phyloP scores from a whole-genome alignment of 2,113 vertebrate species.

The Symphodus melops region DNA sequence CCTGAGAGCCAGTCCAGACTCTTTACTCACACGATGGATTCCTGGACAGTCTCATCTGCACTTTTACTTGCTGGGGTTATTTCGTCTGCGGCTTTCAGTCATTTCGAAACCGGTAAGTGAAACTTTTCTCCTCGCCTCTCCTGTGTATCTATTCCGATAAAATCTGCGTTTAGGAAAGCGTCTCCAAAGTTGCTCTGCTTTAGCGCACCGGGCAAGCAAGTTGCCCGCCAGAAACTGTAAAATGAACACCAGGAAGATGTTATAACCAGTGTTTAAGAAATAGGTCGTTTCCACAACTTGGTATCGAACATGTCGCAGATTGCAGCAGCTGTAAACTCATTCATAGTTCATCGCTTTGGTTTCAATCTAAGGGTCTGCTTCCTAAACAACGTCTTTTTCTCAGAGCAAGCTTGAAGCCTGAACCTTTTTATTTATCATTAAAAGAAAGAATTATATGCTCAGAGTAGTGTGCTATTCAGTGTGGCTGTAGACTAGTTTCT shows the following conservation, averaged over 20 bases:
- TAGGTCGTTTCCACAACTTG: not conserved
- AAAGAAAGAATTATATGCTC: not conserved
- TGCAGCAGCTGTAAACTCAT: constrained; percentile 29
- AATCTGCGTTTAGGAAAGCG: not conserved
- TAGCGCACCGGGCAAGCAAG: constrained; percentile 4
- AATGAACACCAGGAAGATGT: not conserved
- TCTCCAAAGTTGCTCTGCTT: constrained; percentile 44
- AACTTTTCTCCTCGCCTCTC: constrained; percentile 46
- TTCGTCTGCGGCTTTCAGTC: constrained; percentile 72
- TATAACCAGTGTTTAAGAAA: not conserved
- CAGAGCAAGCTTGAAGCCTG: no score
- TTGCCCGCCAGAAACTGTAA: rapidly evolving
- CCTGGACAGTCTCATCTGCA: constrained; percentile 71
- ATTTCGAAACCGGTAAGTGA: constrained; percentile 83
- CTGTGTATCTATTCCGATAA: not conserved
- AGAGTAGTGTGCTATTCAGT: not conserved
- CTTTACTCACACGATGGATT: constrained; percentile 74
- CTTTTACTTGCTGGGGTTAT: constrained; percentile 79
- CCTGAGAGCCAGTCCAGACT: constrained; percentile 61
- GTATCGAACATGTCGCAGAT: not conserved
- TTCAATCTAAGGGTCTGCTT: not conserved
- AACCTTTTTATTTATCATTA: not conserved
- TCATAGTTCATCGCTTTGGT: constrained; percentile 19
- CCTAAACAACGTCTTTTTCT: constrained; percentile 9
- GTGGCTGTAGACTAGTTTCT: not conserved